A percentile compares a stretch with the other conserved stretches of the same genome.
These are phyloP conservation scores for Hiodon tergisus DNA, from an alignment of 2,113 vertebrate species.

Conservation along the genomic window DNA sequence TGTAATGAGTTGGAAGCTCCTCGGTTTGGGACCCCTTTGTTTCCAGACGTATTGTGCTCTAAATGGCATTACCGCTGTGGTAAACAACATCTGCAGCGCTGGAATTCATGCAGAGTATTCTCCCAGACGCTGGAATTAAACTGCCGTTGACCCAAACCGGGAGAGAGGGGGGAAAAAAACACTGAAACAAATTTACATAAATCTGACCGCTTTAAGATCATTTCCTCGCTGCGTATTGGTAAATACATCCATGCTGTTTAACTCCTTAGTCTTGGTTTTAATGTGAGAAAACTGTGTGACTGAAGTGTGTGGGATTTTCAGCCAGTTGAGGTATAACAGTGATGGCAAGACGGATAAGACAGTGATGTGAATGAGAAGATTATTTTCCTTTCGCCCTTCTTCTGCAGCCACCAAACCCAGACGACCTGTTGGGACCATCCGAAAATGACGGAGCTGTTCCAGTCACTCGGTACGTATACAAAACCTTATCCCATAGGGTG, in stretches of 20 bases:
- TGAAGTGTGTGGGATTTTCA: too few species aligned
- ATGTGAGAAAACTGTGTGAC: neutral
- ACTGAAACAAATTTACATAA: neutral
- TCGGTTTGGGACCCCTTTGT: neutral
- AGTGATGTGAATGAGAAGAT: constrained; percentile 1
- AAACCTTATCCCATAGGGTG: neutral
- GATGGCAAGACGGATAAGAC: neutral
- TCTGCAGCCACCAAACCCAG: constrained; percentile 83
- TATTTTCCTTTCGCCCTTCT: constrained; percentile 27
- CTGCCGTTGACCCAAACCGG: neutral
- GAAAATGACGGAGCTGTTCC: constrained; percentile 92
- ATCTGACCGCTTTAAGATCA: constrained; percentile 11
- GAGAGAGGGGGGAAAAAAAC: neutral
- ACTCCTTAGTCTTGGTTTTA: neutral
- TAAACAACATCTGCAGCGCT: neutral
- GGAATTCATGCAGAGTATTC: neutral
- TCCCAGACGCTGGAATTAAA: neutral
- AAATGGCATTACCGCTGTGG: neutral
- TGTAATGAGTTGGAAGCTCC: neutral
- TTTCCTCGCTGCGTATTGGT: neutral
- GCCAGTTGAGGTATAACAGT: neutral
- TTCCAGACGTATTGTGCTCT: neutral
- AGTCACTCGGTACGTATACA: constrained; percentile 73
- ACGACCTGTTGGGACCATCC: constrained; percentile 95
- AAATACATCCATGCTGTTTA: neutral